phyloP scores from a whole-genome alignment of 2,888 invertebrate genomes.

The Abscondita cerata region DNA sequence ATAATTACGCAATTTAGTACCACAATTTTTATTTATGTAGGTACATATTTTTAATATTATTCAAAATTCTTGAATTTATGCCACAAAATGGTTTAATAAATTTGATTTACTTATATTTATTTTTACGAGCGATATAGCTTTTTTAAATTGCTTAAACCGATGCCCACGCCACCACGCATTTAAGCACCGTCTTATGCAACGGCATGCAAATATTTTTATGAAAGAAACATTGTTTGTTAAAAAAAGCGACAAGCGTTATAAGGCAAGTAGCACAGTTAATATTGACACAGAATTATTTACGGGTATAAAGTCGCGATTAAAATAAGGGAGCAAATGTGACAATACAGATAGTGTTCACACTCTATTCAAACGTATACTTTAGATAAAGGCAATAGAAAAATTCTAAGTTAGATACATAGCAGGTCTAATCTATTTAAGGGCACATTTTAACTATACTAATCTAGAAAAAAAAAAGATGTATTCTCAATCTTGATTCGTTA shows the following conservation, averaged over 20 bases:
- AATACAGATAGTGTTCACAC: slow-evolving; percentile 19
- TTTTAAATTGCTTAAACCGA: neutral
- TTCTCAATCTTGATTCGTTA: slow-evolving; percentile 46
- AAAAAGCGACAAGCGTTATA: slow-evolving; percentile 16
- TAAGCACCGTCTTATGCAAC: no score
- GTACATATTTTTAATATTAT: neutral
- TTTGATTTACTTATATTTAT: slow-evolving; percentile 6
- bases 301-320: slow-evolving; percentile 7
- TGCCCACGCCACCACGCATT: no score
- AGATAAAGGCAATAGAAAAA: slow-evolving; percentile 5
- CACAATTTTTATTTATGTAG: neutral
- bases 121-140: neutral
- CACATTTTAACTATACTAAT: slow-evolving; percentile 26
- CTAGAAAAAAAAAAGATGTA: slow-evolving; percentile 16
- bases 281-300: slow-evolving; percentile 16
- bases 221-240: neutral
- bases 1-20: slow-evolving; percentile 8
- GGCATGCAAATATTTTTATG: neutral
- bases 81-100: slow-evolving; percentile 1
- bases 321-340: slow-evolving; percentile 16
- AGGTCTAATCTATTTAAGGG: slow-evolving; percentile 15
- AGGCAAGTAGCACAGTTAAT: slow-evolving; percentile 13
- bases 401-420: slow-evolving; percentile 25
- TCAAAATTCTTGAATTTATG: slow-evolving; percentile 8
- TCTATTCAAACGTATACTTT: slow-evolving; percentile 13